These are phyloP conservation scores for Trissolcus japonicus DNA, from an alignment of 2,888 invertebrate species.

Conservation along the genomic window DNA sequence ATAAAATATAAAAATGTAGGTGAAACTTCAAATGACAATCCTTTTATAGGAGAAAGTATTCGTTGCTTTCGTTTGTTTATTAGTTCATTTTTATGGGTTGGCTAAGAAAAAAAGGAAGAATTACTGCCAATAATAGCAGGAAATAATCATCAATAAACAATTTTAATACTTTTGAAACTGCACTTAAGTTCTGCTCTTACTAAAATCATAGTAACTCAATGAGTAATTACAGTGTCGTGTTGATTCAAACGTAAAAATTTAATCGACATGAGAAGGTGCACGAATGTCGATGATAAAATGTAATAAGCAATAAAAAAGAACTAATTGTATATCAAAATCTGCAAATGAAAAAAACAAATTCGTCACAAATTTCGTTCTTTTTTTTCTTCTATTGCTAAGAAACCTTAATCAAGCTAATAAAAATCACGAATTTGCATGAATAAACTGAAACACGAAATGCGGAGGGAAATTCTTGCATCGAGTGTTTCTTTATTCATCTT, in stretches of 20 bases:
- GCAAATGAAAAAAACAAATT: constrained; percentile 1
- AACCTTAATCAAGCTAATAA: constrained; percentile 5
- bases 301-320: background rate
- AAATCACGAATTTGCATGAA: constrained; percentile 21
- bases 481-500: constrained; percentile 48
- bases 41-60: constrained; percentile 47
- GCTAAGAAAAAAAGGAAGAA: constrained; percentile 9
- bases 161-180: constrained; percentile 12
- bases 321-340: background rate
- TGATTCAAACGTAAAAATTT: too few relatives aligned
- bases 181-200: background rate
- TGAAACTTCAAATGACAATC: constrained; percentile 10
- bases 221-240: too few relatives aligned
- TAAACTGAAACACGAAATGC: constrained; percentile 31
- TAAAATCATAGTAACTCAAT: too few relatives aligned
- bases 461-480: constrained; percentile 50
- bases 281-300: background rate
- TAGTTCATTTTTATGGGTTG: constrained; percentile 26
- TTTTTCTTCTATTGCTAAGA: background rate
- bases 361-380: background rate
- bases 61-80: constrained; percentile 23
- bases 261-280: too few relatives aligned
- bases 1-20: constrained; percentile 18
- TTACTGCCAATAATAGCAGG: constrained; percentile 30
- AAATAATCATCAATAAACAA: constrained; percentile 22